Percentiles rank a stretch among this genome's conserved stretches.
These are phyloP conservation scores for Orchesellides sinensis DNA, from an alignment of 2,888 invertebrate genomes.

Conservation along the genomic window DNA sequence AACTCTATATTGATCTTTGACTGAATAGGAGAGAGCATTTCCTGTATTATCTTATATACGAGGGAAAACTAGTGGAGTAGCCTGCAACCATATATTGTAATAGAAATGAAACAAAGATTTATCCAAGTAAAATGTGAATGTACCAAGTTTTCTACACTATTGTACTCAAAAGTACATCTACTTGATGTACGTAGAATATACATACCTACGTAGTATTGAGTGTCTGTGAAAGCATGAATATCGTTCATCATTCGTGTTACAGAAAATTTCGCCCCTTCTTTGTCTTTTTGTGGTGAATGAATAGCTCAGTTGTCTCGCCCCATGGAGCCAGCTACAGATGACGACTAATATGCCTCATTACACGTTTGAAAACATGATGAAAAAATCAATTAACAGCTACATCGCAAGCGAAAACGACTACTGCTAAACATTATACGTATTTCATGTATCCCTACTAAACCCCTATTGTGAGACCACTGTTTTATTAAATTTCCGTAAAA, in stretches of 20 bases:
- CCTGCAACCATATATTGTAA: not conserved
- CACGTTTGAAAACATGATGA: conserved; percentile 49
- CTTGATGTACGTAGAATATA: too few relatives aligned
- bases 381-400: conserved; percentile 66
- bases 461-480: too few relatives aligned
- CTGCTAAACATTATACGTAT: too few relatives aligned
- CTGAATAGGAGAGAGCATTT: too few relatives aligned
- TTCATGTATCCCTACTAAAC: too few relatives aligned
- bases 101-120: not conserved
- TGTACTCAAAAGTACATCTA: too few relatives aligned
- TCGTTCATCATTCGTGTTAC: conserved; percentile 41
- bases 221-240: conserved; percentile 52
- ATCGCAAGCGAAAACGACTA: conserved; percentile 17
- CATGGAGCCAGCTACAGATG: conserved; percentile 46
- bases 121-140: too few relatives aligned
- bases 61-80: not conserved
- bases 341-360: conserved; percentile 59
- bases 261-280: conserved; percentile 25
- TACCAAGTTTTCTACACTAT: too few relatives aligned
- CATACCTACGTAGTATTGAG: too few relatives aligned
- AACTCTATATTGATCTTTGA: conserved; percentile 4
- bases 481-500: too few relatives aligned
- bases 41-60: too few relatives aligned
- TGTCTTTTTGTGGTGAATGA: conserved; percentile 41
- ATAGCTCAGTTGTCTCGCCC: conserved; percentile 41